Base-by-base conservation (phyloP, 2,113 vertebrate genomes). In the Serilophus lunatus region DNA sequence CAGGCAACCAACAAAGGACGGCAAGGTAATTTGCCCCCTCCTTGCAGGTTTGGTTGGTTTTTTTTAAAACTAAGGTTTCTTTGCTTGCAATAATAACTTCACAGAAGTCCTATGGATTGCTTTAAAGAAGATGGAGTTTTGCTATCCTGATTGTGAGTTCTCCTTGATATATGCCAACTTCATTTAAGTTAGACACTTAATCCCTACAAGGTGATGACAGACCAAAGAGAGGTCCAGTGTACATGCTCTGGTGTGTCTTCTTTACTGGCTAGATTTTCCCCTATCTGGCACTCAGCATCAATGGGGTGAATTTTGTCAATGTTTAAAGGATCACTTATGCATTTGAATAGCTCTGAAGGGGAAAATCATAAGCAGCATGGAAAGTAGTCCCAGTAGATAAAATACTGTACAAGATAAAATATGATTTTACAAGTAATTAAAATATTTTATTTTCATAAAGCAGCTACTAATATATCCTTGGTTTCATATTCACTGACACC, bases 401-500 rank as follows among this genome's bases (percentile, higher is more conserved):
- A 91, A 88, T 36, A 45, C 14, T 47, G 31, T 79, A 75, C 92
- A 92, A 94, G 93, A 95, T 61, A 90, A 90, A 35, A 66, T 40
- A 11, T 54, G 87, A 95, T 80, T 88, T 81, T 89, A 47, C 6
- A 12, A 92, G 63, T 91, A 95, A 95, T 91, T 91, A 95, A 80
- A 93, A 69, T 42, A 79, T 69, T 94, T 91, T 45, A 42, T 88
- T 93, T 92, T 90, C 82, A 92, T 76, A 82, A 92, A 86, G 38
- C 26, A 88, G 56, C 59, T 77, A 18, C 56, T 80, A 81, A 69
- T 75, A 88, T 44, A 70, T 8, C 23, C 65, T 82, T 74, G 18
- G 29, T 72, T 95, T 92, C 84, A 86, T 89, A 95, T 81, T 77
- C 59, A 89, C 38, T 56, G 86, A 29, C 45, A 71, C 40, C 8